Conservation (phyloP, 2,888 invertebrate genomes). For the Drosophila neonasuta region DNA sequence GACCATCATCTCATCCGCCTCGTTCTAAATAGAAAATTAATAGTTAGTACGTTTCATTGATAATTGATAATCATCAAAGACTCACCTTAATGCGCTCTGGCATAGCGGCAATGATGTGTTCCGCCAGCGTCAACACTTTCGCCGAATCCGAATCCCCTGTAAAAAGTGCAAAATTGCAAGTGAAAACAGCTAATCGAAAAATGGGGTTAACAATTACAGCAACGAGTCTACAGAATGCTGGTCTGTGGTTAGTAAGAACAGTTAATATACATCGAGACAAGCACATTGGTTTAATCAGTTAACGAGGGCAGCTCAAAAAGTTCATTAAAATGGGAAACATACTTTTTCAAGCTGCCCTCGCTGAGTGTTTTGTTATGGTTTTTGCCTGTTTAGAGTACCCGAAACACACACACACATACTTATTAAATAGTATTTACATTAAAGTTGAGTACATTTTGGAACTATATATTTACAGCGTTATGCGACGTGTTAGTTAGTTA, state of each 20-base stretch:
- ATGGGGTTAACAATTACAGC: conserved; percentile 4
- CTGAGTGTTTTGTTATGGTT: conserved; percentile 6
- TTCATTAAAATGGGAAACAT: neutral
- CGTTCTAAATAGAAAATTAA: conserved; percentile 84
- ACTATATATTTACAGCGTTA: conserved; percentile 40
- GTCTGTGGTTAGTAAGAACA: conserved; percentile 29
- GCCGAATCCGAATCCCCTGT: conserved; percentile 94
- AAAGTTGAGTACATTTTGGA: conserved; percentile 25
- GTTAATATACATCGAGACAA: conserved; percentile 54
- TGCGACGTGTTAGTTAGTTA: conserved; percentile 16
- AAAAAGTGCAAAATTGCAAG: conserved; percentile 68
- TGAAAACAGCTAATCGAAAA: conserved; percentile 19
- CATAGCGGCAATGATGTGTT: conserved; percentile 99
- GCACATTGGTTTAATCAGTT: conserved; percentile 27
- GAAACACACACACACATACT: conserved; percentile 13
- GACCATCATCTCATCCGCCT: conserved; percentile 88
- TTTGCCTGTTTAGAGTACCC: neutral
- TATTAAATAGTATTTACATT: conserved; percentile 39
- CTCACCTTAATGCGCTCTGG: conserved; percentile 97
- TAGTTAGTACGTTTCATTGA: neutral
- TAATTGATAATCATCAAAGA: neutral
- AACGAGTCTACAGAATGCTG: conserved; percentile 50
- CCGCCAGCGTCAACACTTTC: conserved; percentile 95
- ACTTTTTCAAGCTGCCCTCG: conserved; percentile 24
- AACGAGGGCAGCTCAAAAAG: conserved; percentile 30